Evolutionary conservation across 1,140 invertebrate species (phyloP).

Genomic region (Dinoponera quadriceps): DNA sequence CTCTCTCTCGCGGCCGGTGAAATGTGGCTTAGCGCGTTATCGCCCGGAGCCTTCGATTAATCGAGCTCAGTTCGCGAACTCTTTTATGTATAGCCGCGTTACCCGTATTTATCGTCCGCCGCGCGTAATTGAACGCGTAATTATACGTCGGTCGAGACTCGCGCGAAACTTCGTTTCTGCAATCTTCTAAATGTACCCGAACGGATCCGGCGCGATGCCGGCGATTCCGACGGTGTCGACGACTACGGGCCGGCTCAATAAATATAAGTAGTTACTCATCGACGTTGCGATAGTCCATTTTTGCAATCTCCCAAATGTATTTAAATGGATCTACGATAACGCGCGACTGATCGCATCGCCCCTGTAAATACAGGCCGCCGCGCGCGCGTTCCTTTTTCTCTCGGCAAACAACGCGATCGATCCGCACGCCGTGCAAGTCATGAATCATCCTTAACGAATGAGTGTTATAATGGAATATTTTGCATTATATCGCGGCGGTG

Average conservation of each 20-base stretch:
- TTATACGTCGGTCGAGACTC: constrained; percentile 43
- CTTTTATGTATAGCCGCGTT: constrained; percentile 50
- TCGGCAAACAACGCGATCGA: constrained; percentile 59
- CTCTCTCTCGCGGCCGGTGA: constrained; percentile 15
- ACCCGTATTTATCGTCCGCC: constrained; percentile 42
- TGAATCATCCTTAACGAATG: constrained; percentile 61
- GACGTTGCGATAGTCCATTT: constrained; percentile 58
- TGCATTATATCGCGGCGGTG: constrained; percentile 40
- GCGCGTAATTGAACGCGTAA: constrained; percentile 60
- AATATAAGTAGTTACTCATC: constrained; percentile 68
- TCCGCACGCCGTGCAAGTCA: constrained; percentile 57
- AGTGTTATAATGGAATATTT: constrained; percentile 61
- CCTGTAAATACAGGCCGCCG: constrained; percentile 57
- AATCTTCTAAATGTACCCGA: constrained; percentile 58
- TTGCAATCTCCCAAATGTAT: constrained; percentile 62
- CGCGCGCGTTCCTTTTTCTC: constrained; percentile 54
- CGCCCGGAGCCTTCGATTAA: constrained; percentile 49
- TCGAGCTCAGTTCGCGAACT: constrained; percentile 58
- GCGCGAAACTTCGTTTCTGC: constrained; percentile 58
- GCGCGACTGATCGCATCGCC: constrained; percentile 57
- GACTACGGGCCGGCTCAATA: constrained; percentile 65
- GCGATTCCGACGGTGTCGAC: too few relatives aligned
- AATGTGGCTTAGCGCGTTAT: constrained; percentile 50
- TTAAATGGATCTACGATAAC: constrained; percentile 53
- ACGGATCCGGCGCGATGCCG: constrained; percentile 51